Base-by-base conservation (phyloP, 2,113 vertebrate species). In the Polyodon spathula region DNA sequence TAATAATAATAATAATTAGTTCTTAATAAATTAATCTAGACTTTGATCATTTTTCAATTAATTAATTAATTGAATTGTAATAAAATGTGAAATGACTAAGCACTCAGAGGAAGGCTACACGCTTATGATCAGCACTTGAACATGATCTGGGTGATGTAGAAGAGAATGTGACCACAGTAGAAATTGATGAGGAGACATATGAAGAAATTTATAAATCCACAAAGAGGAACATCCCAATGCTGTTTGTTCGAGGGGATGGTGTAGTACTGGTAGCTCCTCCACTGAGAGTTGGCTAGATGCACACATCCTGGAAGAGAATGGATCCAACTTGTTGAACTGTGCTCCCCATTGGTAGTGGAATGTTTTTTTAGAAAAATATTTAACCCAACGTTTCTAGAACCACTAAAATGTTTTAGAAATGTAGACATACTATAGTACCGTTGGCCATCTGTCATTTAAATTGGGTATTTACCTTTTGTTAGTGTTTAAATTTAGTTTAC, bases 171-270 rank as follows among this genome's bases (percentile, higher is more conserved):
- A 99, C 96, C 10, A 99, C 96, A 2, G 93, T 99, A 79, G 96
- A 99, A 74, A 99, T 99, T 6, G 96, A 99, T 43, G 96, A 99
- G 75, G 96, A 99, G 78, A 99, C 96, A 0, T 99, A 99, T 27
- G 96, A 99, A 72, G 95, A 98, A 62, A 94, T 99, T 40, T 98
- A 99, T 71, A 99, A 98, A 88, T 98, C 96, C 2, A 99, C 96
- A 44, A 98, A 99, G 81, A 88, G 94, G 71, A 99, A 97, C 81
- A 99, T 97, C 67, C 94, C 96, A 0, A 98, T 99, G 96, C 89
- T 99, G 67, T 98, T 99, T 67, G 95, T 99, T 60, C 85, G 96
- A 79, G 96, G 95, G 53, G 95, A 98, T 4, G 96, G 95, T 1
- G 96, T 99, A 5, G 93, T 99, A 39, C 89, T 98, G 0, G 94